Evolutionary conservation across 2,797 vertebrate genomes (phyloP), one percentile per base, ranked within the genome.

Genomic region (Dendrocincla fuliginosa): DNA sequence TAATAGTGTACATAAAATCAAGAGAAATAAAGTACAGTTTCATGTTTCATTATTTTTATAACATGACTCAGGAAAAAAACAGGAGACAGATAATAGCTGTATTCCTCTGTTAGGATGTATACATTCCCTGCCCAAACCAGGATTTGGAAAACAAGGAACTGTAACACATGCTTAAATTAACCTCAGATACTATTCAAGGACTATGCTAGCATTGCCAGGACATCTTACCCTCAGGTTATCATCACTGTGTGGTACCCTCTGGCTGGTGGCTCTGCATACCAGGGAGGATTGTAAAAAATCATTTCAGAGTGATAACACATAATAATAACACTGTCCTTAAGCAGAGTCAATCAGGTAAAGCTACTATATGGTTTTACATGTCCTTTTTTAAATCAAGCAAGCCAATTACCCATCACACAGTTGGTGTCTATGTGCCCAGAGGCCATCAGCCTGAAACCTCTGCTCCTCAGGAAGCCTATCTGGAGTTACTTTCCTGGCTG

Each of bases 381-480:
- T 23, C 10, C 9, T 49, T 90, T 68, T 85, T 53, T 2, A 53
- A 59, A 37, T 35, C 42, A 65, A 46, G 20, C 16, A 82, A 75
- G 8, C 1, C 28, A 35, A 6, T 3, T 56, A 50, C 35, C 11
- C 13, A n/a, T 50, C n/a, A 9, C 0, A 0, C 8, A 35, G n/a
- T 30, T 6, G 3, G 41, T n/a, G 56, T 49, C 7, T 64, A 24
- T 2, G 0, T 39, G 39, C 46, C 24, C 46, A 69, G 41, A 84
- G 28, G 16, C 13, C 46, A 55, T 37, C 50, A 55, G 35, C 22
- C 41, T 60, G 17, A 59, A 56, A 24, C 24, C 35, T 60, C 28
- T 50, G 24, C 20, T 35, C 24, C 28, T 60, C 52, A 49, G 35
- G 22, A 13, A 59, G 32, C 50, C 41, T 49, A n/a, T 10, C 22